Evolutionary conservation across 53 echinoderm and acorn worm genomes (phyloP).

Genomic region (Actinopyga echinites): DNA sequence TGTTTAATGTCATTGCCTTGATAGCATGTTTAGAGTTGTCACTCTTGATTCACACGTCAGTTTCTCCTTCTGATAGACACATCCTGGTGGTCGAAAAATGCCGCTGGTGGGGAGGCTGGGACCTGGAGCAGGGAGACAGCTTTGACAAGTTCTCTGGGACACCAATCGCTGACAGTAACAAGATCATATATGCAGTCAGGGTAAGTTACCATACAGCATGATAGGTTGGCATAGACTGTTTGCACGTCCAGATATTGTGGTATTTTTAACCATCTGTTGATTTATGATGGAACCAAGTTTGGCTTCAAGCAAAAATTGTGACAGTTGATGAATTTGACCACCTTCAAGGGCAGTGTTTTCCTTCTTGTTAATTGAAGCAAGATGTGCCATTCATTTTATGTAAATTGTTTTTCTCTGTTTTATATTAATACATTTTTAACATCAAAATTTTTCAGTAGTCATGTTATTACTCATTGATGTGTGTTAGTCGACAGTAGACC

Average conservation of each 20-base stretch:
- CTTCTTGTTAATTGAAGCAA: no score
- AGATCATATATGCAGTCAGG: constrained; percentile 72
- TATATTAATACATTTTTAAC: no score
- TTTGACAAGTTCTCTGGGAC: constrained; percentile 60
- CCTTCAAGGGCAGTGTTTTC: no score
- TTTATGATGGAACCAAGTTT: no score
- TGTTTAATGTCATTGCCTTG: background rate
- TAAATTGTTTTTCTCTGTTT: no score
- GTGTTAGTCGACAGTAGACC: no score
- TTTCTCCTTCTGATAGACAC: constrained; percentile 53
- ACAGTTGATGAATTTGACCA: no score
- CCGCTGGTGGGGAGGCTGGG: constrained; percentile 98
- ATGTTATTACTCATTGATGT: background rate
- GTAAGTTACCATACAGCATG: constrained; percentile 28
- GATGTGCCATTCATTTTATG: no score
- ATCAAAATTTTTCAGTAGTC: background rate
- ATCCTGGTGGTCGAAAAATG: constrained; percentile 87
- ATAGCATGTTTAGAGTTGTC: background rate
- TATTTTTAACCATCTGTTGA: no score
- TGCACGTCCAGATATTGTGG: no score
- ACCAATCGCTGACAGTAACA: constrained; percentile 63
- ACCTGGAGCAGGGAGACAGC: constrained; percentile 77
- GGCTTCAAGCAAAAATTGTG: no score
- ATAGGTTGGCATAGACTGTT: no score
- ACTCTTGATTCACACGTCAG: background rate